Evolutionary conservation across 2,113 vertebrate genomes (phyloP), one percentile per base, ranked within the genome.

Genomic region (Thamnaconus septentrionalis): DNA sequence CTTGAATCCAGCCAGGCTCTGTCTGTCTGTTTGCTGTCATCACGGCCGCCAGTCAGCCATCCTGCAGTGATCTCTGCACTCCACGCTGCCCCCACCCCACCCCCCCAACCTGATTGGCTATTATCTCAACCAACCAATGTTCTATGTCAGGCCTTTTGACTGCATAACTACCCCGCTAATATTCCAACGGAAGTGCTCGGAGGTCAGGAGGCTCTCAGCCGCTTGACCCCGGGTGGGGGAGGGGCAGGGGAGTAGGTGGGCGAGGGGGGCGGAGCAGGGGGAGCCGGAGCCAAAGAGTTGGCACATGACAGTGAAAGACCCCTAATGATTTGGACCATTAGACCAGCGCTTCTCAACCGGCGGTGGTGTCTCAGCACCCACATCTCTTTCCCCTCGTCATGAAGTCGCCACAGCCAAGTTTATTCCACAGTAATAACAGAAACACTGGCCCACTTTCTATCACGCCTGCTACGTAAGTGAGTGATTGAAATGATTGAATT

Each of bases 271-370:
- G 18, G 18, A n/a, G n/a, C n/a, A n/a, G 18, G 18, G 18, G 18
- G 18, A 1, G 18, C 94, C 95, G 92, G 92, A 92, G 92, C 92
- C 87, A 88, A 93, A 89, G 94, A 93, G 93, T 90, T 90, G 88
- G 93, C 95, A 96, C 91, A 94, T 94, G 94, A 93, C 93, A 85
- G 79, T 86, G 88, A 92, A 93, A 93, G 85, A 92, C 87, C 84
- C 83, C 87, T 96, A 98, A 98, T 96, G 95, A 94, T 98, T 31
- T 31, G 2, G 18, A 31, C 18, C 18, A 31, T 31, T 31, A 31
- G 18, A 31, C 1, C 18, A 31, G 18, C 18, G 18, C 18, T 31
- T 31, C 18, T 31, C 18, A 31, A 31, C 1, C 18, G 18, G 18
- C 18, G 18, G 18, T n/a, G n/a, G n/a, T n/a, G n/a, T n/a, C n/a